phyloP scores from a whole-genome alignment of 1,140 invertebrate genomes.

The Panagrolaimus sp. region DNA sequence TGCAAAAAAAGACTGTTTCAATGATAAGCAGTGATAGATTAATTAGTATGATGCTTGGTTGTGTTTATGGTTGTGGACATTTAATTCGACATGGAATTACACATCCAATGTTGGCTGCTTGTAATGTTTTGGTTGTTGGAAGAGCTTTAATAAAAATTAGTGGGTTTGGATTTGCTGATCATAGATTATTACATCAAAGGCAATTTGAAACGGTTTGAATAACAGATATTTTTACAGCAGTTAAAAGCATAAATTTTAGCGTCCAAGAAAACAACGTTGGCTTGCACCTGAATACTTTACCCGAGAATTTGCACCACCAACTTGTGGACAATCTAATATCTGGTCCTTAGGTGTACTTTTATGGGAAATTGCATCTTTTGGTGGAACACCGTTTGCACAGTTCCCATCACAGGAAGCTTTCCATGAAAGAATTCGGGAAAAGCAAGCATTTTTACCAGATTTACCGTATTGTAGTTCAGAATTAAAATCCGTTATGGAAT shows the following conservation, averaged over 20 bases:
- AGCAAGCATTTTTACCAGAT: not conserved
- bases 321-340: conserved; percentile 10
- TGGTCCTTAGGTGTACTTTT: not conserved
- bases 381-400: conserved; percentile 4
- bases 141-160: not conserved
- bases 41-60: conserved; percentile 13
- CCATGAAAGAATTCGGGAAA: conserved; percentile 2
- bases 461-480: not conserved
- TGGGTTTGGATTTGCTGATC: conserved; percentile 8
- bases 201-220: conserved; percentile 9
- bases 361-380: conserved; percentile 1
- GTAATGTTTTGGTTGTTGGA: conserved; percentile 13
- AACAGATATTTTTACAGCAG: not conserved
- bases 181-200: conserved; percentile 14
- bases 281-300: conserved; percentile 1
- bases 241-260: not conserved
- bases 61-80: conserved; percentile 15
- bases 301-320: not conserved
- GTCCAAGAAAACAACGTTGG: conserved; percentile 9
- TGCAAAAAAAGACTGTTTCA: conserved; percentile 10
- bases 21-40: conserved; percentile 6
- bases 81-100: conserved; percentile 13
- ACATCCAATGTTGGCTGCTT: conserved; percentile 11
- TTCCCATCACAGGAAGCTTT: conserved; percentile 10
- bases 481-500: not conserved